Base-by-base conservation (phyloP, 1,140 invertebrate species). In the Stegodyphus mimosarum region DNA sequence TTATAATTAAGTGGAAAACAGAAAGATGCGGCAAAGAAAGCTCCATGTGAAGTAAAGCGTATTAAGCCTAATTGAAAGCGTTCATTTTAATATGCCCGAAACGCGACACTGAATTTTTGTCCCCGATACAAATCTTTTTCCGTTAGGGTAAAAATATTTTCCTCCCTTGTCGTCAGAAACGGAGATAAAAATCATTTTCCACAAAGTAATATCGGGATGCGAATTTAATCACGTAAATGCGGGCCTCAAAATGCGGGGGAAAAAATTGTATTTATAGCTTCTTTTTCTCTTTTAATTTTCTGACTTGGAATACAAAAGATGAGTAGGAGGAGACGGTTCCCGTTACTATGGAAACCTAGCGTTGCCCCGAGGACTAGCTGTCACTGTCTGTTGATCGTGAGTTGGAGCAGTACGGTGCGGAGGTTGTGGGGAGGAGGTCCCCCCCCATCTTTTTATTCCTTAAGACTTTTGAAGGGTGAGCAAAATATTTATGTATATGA, bases 151-250 rank as follows among this genome's bases (percentile, higher is more conserved):
- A 33, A 33, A 33, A 33, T 33, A 33, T 33, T 33, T 33, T 33
- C 33, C 33, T 33, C 33, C 33, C 33, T 33, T 33, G 33, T 33
- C 33, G 33, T 33, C 3, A 33, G 33, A 33, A 33, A 33, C 33
- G 33, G 33, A 33, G 33, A 33, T 71, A 81, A 81, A 79, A 81
- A 81, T 71, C 69, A 33, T 33, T 33, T 33, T 33, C 33, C 33
- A 33, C 52, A 17, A 73, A 50, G 49, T 48, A 51, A 18, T 7
- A 83, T 15, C 9, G 15, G 55, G 71, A 83, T 83, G 70, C 60
- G 70, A 83, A 83, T 83, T 83, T 83, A 83, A 83, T 83, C 79
- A 83, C 55, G 79, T 66, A 83, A 83, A 83, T 66, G 79, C 70
- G 50, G 48, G n/a, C 49, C 18, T 11, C 6, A 83, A 60, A 66